These are phyloP conservation scores for Lasioglossum leucozonium DNA, from an alignment of 2,888 invertebrate genomes.

Conservation along the genomic window DNA sequence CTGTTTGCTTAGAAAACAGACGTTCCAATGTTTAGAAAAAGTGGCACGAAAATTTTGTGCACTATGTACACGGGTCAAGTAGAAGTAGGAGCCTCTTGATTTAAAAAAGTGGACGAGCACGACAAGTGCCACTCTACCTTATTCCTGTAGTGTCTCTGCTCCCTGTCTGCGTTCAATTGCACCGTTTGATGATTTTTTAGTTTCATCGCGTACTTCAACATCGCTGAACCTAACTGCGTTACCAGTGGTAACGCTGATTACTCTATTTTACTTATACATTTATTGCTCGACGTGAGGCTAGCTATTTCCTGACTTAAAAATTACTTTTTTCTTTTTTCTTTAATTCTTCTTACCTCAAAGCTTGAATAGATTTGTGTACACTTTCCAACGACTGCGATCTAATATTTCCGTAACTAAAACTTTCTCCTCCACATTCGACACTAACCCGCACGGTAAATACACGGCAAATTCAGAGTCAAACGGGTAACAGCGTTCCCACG, in stretches of 20 bases:
- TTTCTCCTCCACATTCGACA: neutral
- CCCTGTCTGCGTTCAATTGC: constrained; percentile 10
- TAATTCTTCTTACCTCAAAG: neutral
- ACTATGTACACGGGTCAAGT: constrained; percentile 14
- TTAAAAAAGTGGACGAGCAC: constrained; percentile 19
- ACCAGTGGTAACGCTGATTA: neutral
- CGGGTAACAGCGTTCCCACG: neutral
- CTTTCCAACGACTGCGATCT: neutral
- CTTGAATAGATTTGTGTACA: neutral
- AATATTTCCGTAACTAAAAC: neutral
- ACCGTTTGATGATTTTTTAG: constrained; percentile 15
- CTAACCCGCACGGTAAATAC: neutral
- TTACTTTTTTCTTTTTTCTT: neutral
- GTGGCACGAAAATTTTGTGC: neutral
- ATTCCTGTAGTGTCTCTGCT: constrained; percentile 10
- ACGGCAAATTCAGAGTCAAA: neutral
- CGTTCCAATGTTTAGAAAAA: constrained; percentile 8
- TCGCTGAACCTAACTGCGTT: neutral
- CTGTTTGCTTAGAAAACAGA: constrained; percentile 3
- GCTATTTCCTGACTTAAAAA: neutral
- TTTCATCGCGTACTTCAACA: neutral
- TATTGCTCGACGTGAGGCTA: neutral
- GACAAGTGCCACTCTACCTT: constrained; percentile 13
- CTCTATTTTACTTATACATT: neutral
- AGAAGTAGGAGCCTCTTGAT: constrained; percentile 10